phyloP scores from a whole-genome alignment of 2,113 vertebrate species.

The Turnix velox region DNA sequence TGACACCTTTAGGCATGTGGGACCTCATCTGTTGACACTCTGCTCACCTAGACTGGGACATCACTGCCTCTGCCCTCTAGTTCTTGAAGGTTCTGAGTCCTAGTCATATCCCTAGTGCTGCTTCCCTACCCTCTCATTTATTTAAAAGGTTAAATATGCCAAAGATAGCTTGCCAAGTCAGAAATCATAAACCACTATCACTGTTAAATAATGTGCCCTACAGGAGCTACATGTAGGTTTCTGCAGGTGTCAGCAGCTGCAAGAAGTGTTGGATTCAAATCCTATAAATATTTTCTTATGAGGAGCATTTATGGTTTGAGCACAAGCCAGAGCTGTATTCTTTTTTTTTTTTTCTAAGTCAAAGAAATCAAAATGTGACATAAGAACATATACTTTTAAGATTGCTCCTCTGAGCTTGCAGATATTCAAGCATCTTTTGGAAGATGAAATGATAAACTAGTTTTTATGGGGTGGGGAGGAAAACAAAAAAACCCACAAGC shows the following conservation, averaged over 20 bases:
- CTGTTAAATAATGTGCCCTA: not conserved
- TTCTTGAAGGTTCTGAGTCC: not conserved
- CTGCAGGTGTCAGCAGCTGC: not conserved
- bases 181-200: not conserved
- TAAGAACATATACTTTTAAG: no score
- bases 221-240: not conserved
- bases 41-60: not conserved
- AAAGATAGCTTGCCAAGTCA: not conserved
- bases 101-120: not conserved
- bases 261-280: not conserved
- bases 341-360: not conserved
- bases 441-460: not conserved
- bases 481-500: conserved; percentile 16
- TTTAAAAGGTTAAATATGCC: not conserved
- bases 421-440: not conserved
- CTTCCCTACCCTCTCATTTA: not conserved
- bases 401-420: not conserved
- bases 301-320: not conserved
- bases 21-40: not conserved
- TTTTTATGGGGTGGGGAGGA: not conserved
- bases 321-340: not conserved
- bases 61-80: not conserved
- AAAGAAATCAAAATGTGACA: not conserved
- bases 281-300: not conserved
- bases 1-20: not conserved